Base-by-base conservation (phyloP, 2,797 vertebrate species). In the Aldrovandia affinis region DNA sequence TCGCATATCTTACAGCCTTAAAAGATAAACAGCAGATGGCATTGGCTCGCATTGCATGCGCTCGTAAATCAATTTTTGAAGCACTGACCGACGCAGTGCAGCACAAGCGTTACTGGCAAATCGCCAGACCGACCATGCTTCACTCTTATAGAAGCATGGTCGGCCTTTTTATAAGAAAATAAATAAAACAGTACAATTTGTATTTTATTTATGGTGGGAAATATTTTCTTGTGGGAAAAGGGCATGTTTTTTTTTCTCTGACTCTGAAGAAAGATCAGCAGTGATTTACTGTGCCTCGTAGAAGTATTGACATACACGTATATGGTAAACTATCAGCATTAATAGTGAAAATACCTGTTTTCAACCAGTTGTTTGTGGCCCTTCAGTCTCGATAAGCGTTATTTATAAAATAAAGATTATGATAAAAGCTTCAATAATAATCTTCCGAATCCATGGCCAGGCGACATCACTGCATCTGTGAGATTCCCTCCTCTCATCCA, bases 41-140 rank as follows among this genome's bases (percentile, higher is more conserved):
- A 81, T 78, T 61, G 52, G 86, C 89, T 89, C 86, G 86, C 36
- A 88, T 91, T 86, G 42, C 47, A 52, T 81, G 83, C 86, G 83
- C 87, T 83, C 81, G 86, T 70, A 81, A 78, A 85, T 83, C 22
- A 57, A 83, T 77, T 50, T 54, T 82, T 83, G 54, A 78, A 82
- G 83, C 83, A 33, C 65, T 83, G 33, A 33, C 84, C 85, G 39
- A 50, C 84, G 75, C 83, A 85, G 85, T 85, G 88, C 84, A 86
- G 89, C 30, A 36, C 30, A 36, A 70, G 36, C 89, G 42, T 82
- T 61, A 70, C 88, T 89, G 84, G 83, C 87, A 89, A 84, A 89
- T 82, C 59, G 20, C 82, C 81, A 73, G 84, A 86, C 85, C 87
- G 81, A 88, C 68, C 77, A 81, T 83, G 75, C 83, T 73, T 82